phyloP scores from a whole-genome alignment of 2,888 invertebrate species.

The Hypselothyrea guttata region DNA sequence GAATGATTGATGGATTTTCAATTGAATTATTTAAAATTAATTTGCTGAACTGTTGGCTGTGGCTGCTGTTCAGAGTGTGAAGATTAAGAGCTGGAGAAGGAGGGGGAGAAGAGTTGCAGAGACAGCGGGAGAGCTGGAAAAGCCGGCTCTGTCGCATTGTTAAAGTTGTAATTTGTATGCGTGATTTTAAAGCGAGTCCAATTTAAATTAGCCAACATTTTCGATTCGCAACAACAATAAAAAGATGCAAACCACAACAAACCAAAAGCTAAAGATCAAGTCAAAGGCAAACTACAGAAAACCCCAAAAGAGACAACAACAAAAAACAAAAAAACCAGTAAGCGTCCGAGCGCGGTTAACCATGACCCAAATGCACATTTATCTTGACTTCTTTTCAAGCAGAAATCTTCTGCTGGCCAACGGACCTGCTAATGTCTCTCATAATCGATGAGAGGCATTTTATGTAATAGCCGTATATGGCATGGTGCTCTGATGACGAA shows the following conservation, averaged over 20 bases:
- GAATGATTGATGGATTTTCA: conserved; percentile 66
- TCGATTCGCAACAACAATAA: conserved; percentile 7
- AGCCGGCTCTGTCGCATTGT: too few relatives aligned
- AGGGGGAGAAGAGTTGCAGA: not conserved
- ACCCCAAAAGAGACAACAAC: conserved; percentile 11
- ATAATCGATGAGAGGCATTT: conserved; percentile 23
- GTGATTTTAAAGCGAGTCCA: conserved; percentile 38
- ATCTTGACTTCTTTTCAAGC: conserved; percentile 66
- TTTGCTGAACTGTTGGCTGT: conserved; percentile 26
- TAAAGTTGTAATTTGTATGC: conserved; percentile 5
- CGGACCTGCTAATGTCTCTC: not conserved
- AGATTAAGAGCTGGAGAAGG: not conserved
- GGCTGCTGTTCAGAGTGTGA: not conserved
- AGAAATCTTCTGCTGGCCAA: conserved; percentile 62
- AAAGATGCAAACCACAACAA: too few relatives aligned
- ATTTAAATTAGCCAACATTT: conserved; percentile 67
- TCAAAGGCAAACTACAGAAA: conserved; percentile 9
- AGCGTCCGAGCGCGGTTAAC: conserved; percentile 65
- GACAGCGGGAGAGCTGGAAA: too few relatives aligned
- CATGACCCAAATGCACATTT: conserved; percentile 71
- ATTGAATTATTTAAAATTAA: conserved; percentile 38
- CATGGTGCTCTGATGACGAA: conserved; percentile 55
- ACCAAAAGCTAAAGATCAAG: not conserved
- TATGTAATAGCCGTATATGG: conserved; percentile 37
- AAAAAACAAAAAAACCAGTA: conserved; percentile 59